phyloP scores from a whole-genome alignment of 2,797 vertebrate species.

The Poecilia velifera region DNA sequence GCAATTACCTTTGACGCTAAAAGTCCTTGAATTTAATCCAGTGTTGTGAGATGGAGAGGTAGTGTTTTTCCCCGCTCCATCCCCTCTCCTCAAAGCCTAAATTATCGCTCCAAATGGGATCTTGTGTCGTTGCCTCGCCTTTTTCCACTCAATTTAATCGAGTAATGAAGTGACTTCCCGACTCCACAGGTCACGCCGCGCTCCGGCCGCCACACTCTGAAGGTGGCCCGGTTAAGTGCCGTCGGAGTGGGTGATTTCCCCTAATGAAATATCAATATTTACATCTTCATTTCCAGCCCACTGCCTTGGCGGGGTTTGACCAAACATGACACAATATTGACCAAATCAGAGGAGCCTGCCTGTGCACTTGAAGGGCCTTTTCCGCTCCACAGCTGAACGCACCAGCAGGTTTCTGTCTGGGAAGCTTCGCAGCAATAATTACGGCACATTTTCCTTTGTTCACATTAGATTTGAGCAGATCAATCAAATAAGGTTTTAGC shows the following conservation, averaged over 20 bases:
- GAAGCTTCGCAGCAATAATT: slow-evolving; percentile 40
- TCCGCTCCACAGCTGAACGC: slow-evolving; percentile 73
- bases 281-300: slow-evolving; percentile 85
- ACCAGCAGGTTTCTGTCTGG: slow-evolving; percentile 42
- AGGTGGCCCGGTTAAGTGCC: slow-evolving; percentile 81
- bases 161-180: slow-evolving; percentile 87
- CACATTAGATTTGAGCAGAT: slow-evolving; percentile 25
- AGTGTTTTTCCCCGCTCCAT: slow-evolving; percentile 73
- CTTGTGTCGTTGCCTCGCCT: slow-evolving; percentile 81
- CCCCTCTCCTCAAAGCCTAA: slow-evolving; percentile 79
- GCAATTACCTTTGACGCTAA: slow-evolving; percentile 85
- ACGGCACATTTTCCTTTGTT: slow-evolving; percentile 16
- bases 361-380: slow-evolving; percentile 67
- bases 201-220: slow-evolving; percentile 76
- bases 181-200: slow-evolving; percentile 78
- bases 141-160: slow-evolving; percentile 88
- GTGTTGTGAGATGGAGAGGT: slow-evolving; percentile 82
- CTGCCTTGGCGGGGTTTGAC: slow-evolving; percentile 79
- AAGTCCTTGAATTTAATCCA: slow-evolving; percentile 84
- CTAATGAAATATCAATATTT: slow-evolving; percentile 89
- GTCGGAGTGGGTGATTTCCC: slow-evolving; percentile 81
- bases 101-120: slow-evolving; percentile 87
- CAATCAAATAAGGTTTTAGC: slow-evolving; percentile 8
- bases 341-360: slow-evolving; percentile 76
- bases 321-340: slow-evolving; percentile 86